Evolutionary conservation across 2,113 vertebrate genomes (phyloP), one percentile per base, ranked within the genome.

Genomic region (Prochilodus magdalenae): DNA sequence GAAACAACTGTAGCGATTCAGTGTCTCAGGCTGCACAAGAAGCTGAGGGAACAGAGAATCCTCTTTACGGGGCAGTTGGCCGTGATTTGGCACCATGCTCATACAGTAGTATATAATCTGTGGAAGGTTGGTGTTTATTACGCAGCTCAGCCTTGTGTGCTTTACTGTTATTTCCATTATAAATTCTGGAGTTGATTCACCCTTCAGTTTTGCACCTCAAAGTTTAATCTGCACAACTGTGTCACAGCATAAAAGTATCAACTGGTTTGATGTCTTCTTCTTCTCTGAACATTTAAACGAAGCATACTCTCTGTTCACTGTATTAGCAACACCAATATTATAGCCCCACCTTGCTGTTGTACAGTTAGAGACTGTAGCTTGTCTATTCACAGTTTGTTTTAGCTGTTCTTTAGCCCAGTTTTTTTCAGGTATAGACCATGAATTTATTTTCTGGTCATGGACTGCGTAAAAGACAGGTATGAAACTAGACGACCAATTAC

Each of bases 121-220:
- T 75, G 72, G 57, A 14, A 29, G 57, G 44, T 53, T 47, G 73
- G n/a, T 72, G 63, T 67, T 83, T 55, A 47, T 33, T 73, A 49
- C 29, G 62, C 33, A 47, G 24, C 75, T 72, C 40, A 16, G 51
- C 26, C n/a, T 26, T 65, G 55, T 73, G 44, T 33, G 62, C n/a
- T 63, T 8, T 49, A 60, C 82, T 83, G 82, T 77, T 79, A 79
- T 57, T 59, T 65, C 62, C 82, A 83, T 83, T 83, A 83, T 30
- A 66, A 79, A 74, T 63, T 79, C 60, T 30, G 53, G 53, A 22
- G 53, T 7, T 22, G 18, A 22, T 6, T 22, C 59, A 24, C 55
- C 47, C n/a, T 10, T 33, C 44, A 2, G 22, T 63, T 65, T 81
- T 74, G n/a, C 24, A 24, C 47, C 36, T 81, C 70, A 74, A 33